Evolutionary conservation across 2,113 vertebrate species (phyloP).

Genomic region (Serilophus lunatus): DNA sequence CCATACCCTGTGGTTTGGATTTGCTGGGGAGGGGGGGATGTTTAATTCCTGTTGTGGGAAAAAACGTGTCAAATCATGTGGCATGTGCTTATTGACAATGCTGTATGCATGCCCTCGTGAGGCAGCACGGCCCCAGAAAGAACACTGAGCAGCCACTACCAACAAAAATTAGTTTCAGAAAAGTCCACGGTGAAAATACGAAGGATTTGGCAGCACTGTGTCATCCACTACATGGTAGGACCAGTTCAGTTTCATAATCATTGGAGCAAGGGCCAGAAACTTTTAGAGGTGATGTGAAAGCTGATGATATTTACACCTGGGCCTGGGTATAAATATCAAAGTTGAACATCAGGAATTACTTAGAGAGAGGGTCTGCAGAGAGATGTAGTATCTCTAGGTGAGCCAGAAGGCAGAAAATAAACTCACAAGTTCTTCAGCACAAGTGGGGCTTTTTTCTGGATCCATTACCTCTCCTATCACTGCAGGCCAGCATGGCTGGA

Average conservation of each 20-base stretch:
- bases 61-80: not conserved
- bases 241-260: not conserved
- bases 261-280: not conserved
- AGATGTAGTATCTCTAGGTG: not conserved
- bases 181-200: not conserved
- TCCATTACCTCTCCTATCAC: not conserved
- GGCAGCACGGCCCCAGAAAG: not conserved
- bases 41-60: fast-evolving
- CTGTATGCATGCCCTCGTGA: fast-evolving
- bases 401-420: not conserved
- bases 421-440: not conserved
- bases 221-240: not conserved
- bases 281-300: not conserved
- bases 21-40: not conserved
- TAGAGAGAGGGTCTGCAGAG: not conserved
- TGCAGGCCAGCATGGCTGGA: not conserved
- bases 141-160: not conserved
- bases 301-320: not conserved
- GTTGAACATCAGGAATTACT: not conserved
- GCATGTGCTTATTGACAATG: not conserved
- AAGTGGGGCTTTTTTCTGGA: not conserved
- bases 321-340: not conserved
- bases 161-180: not conserved
- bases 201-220: not conserved
- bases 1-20: not conserved